Percentiles rank a stretch among this genome's conserved stretches.
phyloP scores from a whole-genome alignment of 2,888 invertebrate species.

The Rugalucina vietnamica region DNA sequence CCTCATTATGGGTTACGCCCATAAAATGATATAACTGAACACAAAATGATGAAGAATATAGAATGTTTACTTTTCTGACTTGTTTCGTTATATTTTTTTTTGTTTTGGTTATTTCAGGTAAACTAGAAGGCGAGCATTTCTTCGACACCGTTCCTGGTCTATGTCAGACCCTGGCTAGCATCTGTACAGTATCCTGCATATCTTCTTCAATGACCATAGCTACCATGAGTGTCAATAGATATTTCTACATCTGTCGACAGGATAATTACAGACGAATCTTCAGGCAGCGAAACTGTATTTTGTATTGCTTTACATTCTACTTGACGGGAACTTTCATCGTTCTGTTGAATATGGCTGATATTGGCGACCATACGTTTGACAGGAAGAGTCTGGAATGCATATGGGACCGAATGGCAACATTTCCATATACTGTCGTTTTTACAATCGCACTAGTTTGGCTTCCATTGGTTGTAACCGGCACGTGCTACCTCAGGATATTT shows the following conservation, averaged over 20 bases:
- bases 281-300: slow-evolving; percentile 57
- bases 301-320: slow-evolving; percentile 66
- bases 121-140: slow-evolving; percentile 68
- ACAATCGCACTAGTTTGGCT: slow-evolving; percentile 70
- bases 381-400: slow-evolving; percentile 72
- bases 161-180: slow-evolving; percentile 69
- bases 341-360: slow-evolving; percentile 64
- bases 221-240: slow-evolving; percentile 73
- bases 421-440: slow-evolving; percentile 71
- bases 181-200: slow-evolving; percentile 75
- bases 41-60: too few relatives aligned
- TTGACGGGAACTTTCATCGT: slow-evolving; percentile 63
- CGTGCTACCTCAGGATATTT: slow-evolving; percentile 66
- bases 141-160: slow-evolving; percentile 66
- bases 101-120: slow-evolving; percentile 69
- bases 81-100: too few relatives aligned
- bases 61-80: too few relatives aligned
- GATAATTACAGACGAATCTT: slow-evolving; percentile 64
- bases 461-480: slow-evolving; percentile 62
- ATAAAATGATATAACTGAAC: too few relatives aligned
- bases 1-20: too few relatives aligned
- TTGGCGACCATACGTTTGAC: slow-evolving; percentile 72
- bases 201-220: slow-evolving; percentile 72
- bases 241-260: slow-evolving; percentile 69
- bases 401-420: slow-evolving; percentile 72